phyloP scores from a whole-genome alignment of 1,140 invertebrate genomes.

The Calosoma granatense region DNA sequence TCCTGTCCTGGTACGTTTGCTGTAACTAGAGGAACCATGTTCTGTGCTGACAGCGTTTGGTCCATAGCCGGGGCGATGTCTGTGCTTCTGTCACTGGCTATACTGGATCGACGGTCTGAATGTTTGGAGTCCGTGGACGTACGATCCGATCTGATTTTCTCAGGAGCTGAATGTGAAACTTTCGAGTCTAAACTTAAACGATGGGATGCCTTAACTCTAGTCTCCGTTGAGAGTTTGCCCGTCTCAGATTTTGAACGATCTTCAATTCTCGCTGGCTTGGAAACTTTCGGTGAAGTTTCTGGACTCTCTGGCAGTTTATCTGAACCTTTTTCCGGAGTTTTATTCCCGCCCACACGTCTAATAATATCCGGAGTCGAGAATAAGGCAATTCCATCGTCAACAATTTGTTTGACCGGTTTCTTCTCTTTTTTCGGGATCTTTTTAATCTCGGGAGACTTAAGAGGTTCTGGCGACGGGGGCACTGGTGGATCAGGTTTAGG shows the following conservation, averaged over 20 bases:
- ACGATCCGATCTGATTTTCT: not conserved
- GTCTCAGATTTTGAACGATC: conserved; percentile 26
- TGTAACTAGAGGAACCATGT: too few relatives aligned
- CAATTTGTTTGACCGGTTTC: conserved; percentile 50
- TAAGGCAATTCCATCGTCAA: conserved; percentile 52
- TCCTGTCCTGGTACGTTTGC: not conserved
- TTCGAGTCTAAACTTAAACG: not conserved
- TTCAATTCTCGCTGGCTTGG: conserved; percentile 24
- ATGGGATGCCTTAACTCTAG: not conserved
- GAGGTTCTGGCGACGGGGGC: conserved; percentile 16
- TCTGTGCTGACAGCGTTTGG: too few relatives aligned
- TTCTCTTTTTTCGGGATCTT: conserved; percentile 52
- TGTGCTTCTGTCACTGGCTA: not conserved
- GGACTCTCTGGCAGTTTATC: conserved; percentile 18
- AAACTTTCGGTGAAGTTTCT: conserved; percentile 25
- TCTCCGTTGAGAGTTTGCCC: not conserved
- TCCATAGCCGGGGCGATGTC: too few relatives aligned
- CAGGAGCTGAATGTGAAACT: not conserved
- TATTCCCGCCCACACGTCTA: conserved; percentile 42
- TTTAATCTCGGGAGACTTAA: conserved; percentile 19
- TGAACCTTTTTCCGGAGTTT: conserved; percentile 24
- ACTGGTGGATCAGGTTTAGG: conserved; percentile 28
- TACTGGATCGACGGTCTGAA: not conserved
- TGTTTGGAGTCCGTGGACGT: not conserved
- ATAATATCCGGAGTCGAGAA: conserved; percentile 73